Conservation (phyloP, 2,797 vertebrate genomes). For the Nasua narica region DNA sequence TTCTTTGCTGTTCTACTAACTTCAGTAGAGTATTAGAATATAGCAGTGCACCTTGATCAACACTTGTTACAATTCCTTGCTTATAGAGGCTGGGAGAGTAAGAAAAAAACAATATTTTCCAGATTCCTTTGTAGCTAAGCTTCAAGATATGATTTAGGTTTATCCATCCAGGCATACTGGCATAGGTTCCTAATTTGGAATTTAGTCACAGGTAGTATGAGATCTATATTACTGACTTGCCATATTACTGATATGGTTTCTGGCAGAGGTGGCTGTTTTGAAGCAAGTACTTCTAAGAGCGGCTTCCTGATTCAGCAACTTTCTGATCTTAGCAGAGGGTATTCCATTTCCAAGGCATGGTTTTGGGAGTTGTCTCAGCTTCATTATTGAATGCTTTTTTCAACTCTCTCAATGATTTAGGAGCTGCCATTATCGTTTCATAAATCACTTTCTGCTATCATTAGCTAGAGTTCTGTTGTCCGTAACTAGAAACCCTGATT, state of each 20-base stretch:
- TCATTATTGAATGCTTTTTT: not conserved
- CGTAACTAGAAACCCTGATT: not conserved
- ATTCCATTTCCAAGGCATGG: not conserved
- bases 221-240: not conserved
- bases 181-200: not conserved
- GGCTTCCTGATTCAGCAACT: not conserved
- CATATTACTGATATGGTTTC: not conserved
- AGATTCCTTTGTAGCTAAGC: not conserved
- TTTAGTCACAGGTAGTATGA: not conserved
- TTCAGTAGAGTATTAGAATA: not conserved
- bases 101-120: not conserved
- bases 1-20: not conserved
- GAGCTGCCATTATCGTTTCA: not conserved
- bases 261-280: not conserved
- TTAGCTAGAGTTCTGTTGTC: constrained; percentile 35
- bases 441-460: constrained; percentile 43
- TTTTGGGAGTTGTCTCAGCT: not conserved
- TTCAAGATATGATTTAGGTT: not conserved
- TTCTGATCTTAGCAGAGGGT: not conserved
- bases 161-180: not conserved
- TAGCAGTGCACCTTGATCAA: not conserved
- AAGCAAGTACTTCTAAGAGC: not conserved
- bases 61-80: not conserved
- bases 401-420: not conserved
- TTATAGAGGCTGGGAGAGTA: not conserved